A percentile compares a stretch with the other conserved stretches of the same genome.
phyloP scores from a whole-genome alignment of 2,797 vertebrate species.

The Microctenopoma steveboyesi region DNA sequence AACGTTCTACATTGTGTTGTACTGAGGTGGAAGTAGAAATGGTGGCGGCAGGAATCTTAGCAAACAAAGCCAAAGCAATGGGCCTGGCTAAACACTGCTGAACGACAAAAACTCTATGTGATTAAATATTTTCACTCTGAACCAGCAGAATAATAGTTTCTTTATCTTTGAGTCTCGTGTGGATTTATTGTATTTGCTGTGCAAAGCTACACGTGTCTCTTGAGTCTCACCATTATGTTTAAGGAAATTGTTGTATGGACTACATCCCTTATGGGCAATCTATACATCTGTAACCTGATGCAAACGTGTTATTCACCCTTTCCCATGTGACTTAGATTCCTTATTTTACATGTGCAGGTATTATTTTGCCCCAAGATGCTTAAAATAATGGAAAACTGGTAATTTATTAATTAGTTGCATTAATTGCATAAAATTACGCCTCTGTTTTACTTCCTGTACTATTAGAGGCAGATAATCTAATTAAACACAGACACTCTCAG shows the following conservation, averaged over 20 bases:
- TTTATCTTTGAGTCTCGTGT: background rate
- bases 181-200: constrained; percentile 10
- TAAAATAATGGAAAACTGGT: constrained; percentile 51
- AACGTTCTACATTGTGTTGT: no score
- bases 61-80: no score
- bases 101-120: no score
- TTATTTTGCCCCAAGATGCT: constrained; percentile 22
- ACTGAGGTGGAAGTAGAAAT: no score
- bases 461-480: constrained; percentile 63
- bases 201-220: constrained; percentile 14
- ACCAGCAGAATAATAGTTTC: constrained; percentile 5
- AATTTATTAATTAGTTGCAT: constrained; percentile 62
- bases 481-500: constrained; percentile 60
- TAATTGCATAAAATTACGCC: constrained; percentile 58
- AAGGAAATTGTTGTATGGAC: no score
- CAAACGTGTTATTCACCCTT: constrained; percentile 4
- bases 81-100: no score
- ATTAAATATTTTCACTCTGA: background rate
- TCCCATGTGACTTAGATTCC: background rate
- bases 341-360: constrained; percentile 25
- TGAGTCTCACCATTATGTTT: no score
- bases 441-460: constrained; percentile 39
- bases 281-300: constrained; percentile 1
- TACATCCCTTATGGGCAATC: background rate
- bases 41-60: no score